Conservation (phyloP, 2,113 vertebrate genomes). For the Gyps fulvus region DNA sequence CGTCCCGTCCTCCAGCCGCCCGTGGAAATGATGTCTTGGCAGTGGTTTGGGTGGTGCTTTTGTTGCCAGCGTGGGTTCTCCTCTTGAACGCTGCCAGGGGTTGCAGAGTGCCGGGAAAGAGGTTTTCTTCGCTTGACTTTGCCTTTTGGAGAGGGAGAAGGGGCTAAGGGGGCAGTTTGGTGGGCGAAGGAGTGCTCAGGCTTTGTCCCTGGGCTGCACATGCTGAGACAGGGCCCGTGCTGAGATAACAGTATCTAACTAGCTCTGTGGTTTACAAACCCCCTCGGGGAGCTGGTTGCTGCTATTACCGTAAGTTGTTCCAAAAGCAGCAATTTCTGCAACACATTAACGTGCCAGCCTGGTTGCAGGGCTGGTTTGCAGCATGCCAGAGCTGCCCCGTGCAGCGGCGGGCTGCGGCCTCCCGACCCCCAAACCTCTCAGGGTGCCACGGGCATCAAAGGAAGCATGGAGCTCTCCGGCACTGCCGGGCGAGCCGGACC, state of each 20-base stretch:
- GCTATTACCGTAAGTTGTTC: not conserved
- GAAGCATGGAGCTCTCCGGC: not conserved
- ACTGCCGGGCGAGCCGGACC: rapidly evolving
- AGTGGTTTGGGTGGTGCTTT: not conserved
- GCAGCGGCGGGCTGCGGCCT: rapidly evolving
- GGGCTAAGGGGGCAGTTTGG: not conserved
- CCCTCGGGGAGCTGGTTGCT: not conserved
- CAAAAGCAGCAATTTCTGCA: not conserved
- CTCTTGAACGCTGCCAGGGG: not conserved
- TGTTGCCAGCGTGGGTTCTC: not conserved
- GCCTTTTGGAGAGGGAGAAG: not conserved
- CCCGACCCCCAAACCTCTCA: rapidly evolving
- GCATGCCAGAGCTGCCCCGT: not conserved
- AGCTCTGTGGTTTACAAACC: not conserved
- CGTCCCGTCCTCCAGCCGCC: not conserved
- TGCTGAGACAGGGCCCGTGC: rapidly evolving
- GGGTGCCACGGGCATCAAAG: rapidly evolving
- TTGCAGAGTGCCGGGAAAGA: not conserved
- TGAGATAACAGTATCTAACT: not conserved
- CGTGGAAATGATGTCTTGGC: not conserved
- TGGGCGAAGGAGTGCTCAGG: not conserved
- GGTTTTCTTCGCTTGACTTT: not conserved
- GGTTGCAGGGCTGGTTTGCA: not conserved
- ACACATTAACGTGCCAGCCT: rapidly evolving
- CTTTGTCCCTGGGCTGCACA: not conserved